phyloP scores from a whole-genome alignment of 2,113 vertebrate genomes.

The Cettia cetti region DNA sequence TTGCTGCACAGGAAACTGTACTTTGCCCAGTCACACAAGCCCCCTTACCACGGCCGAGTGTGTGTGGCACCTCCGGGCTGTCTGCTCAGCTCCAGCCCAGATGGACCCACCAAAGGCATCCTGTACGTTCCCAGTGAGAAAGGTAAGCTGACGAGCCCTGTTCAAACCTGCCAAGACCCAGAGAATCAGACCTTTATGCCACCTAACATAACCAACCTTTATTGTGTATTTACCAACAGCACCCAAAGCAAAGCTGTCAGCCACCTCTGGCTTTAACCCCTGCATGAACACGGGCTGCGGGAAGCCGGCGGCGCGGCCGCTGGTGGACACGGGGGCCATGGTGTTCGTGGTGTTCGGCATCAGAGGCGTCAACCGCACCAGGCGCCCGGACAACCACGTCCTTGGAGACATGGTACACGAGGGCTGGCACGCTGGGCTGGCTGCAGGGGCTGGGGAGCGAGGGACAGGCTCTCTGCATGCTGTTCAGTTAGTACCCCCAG shows the following conservation, averaged over 20 bases:
- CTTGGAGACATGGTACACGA: constrained; percentile 88
- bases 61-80: constrained; percentile 86
- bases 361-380: constrained; percentile 85
- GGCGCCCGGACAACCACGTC: constrained; percentile 87
- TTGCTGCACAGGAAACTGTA: constrained; percentile 82
- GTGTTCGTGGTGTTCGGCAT: constrained; percentile 97
- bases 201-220: not conserved
- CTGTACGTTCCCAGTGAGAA: constrained; percentile 85
- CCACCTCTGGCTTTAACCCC: constrained; percentile 90
- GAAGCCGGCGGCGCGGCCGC: constrained; percentile 87
- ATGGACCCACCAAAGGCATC: constrained; percentile 86
- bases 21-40: constrained; percentile 86
- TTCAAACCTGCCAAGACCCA: rapidly evolving
- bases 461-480: not conserved
- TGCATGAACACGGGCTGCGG: constrained; percentile 83
- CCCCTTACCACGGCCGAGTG: constrained; percentile 89
- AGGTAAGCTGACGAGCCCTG: constrained; percentile 60
- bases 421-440: not conserved
- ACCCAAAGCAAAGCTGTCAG: constrained; percentile 67
- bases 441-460: not conserved
- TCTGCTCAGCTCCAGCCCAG: constrained; percentile 82
- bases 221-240: not conserved
- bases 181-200: not conserved
- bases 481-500: not conserved
- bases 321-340: constrained; percentile 97